Percentiles rank a stretch among this genome's conserved stretches.
Evolutionary conservation across 2,113 vertebrate genomes (phyloP).

Genomic region (Cinclus mexicanus): DNA sequence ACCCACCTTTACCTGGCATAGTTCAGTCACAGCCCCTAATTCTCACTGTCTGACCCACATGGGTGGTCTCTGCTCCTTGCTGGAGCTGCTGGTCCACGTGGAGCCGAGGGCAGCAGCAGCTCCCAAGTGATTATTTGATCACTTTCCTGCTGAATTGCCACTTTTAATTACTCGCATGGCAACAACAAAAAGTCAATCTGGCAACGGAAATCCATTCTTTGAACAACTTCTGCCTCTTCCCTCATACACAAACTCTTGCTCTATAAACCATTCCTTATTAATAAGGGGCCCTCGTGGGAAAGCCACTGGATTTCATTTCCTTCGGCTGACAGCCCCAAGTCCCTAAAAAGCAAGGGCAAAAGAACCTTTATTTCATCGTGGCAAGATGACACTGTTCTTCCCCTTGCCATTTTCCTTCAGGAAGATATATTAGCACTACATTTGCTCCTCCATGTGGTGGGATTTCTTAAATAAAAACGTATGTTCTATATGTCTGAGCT

Average conservation of each 20-base stretch:
- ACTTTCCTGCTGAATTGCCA: conserved; percentile 22
- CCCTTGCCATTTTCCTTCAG: conserved; percentile 23
- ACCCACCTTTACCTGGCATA: not conserved
- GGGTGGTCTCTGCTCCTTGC: not conserved
- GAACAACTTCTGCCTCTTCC: conserved; percentile 46
- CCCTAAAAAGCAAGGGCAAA: conserved; percentile 34
- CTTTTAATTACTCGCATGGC: conserved; percentile 16
- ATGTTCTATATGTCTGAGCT: not conserved
- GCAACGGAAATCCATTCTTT: conserved; percentile 48
- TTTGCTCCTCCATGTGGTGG: conserved; percentile 49
- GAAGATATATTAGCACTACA: not conserved
- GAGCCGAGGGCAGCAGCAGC: not conserved
- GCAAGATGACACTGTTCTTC: not conserved
- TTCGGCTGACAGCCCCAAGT: conserved; percentile 5
- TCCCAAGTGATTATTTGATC: not conserved
- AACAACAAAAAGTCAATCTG: conserved; percentile 11
- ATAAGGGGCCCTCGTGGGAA: conserved; percentile 48
- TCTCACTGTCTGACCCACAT: rapidly evolving
- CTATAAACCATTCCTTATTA: conserved; percentile 49
- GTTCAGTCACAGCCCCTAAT: not conserved
- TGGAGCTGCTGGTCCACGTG: not conserved
- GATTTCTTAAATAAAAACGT: conserved; percentile 56
- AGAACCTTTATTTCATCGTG: not conserved
- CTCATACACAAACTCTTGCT: conserved; percentile 37
- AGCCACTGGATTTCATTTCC: conserved; percentile 59